phyloP scores from a whole-genome alignment of 2,113 vertebrate species.

The Silurus meridionalis region DNA sequence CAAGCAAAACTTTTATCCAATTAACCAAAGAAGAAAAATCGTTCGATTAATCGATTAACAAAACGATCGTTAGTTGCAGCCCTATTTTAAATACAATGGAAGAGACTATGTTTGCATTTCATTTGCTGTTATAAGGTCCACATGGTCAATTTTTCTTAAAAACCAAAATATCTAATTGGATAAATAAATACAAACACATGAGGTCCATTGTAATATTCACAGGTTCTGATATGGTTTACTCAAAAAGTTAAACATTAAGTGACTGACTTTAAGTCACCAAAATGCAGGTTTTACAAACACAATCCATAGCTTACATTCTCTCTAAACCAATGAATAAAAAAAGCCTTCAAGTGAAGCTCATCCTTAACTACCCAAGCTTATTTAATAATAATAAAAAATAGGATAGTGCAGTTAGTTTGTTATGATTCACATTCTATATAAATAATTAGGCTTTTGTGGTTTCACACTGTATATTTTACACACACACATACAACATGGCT shows the following conservation, averaged over 20 bases:
- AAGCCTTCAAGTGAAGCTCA: neutral
- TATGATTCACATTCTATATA: neutral
- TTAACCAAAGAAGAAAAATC: no score
- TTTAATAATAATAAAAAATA: neutral
- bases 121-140: neutral
- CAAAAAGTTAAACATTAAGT: neutral
- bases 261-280: neutral
- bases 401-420: neutral
- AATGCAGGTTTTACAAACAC: slow-evolving; percentile 11
- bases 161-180: neutral
- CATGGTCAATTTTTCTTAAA: neutral
- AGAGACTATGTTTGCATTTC: neutral
- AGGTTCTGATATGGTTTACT: neutral
- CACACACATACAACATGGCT: slow-evolving; percentile 39
- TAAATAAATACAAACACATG: neutral
- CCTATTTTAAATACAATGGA: neutral
- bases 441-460: neutral
- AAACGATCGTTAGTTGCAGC: no score
- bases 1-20: no score
- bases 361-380: neutral
- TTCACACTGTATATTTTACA: slow-evolving; percentile 48
- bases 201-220: neutral
- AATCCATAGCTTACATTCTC: neutral
- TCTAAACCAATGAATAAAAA: neutral
- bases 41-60: no score